Conservation (phyloP, 1,140 invertebrate genomes). For the Macrobrachium rosenbergii region DNA sequence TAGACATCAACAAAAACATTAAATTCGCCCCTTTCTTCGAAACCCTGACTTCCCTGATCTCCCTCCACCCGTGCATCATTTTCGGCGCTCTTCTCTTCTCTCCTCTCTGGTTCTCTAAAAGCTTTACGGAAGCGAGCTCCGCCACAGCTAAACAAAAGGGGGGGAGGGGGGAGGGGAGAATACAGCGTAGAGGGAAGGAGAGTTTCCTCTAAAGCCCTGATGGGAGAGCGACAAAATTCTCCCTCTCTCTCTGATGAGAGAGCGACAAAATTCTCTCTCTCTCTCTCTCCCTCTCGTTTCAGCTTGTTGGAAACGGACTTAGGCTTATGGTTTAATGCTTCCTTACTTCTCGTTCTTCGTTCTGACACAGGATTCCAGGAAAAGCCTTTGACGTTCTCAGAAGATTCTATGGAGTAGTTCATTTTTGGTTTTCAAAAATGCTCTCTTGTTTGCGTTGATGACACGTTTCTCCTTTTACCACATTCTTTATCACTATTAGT, state of each 20-base stretch:
- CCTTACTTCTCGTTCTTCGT: too few species aligned
- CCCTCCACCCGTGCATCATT: neutral
- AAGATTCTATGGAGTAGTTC: too few species aligned
- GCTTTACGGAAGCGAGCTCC: too few species aligned
- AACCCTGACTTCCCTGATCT: neutral
- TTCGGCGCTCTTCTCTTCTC: neutral
- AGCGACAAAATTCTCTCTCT: neutral
- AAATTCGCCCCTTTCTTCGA: neutral
- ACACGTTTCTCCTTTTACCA: too few species aligned
- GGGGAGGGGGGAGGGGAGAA: too few species aligned
- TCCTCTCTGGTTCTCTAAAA: neutral
- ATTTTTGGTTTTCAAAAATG: too few species aligned
- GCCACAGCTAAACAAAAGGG: too few species aligned
- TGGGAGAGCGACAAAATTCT: neutral
- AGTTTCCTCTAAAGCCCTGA: neutral
- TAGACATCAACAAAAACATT: neutral
- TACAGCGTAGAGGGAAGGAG: too few species aligned
- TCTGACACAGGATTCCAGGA: too few species aligned
- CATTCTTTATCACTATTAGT: too few species aligned
- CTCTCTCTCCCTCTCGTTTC: neutral
- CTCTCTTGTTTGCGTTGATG: too few species aligned
- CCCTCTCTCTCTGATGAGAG: neutral
- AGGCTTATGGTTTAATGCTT: neutral
- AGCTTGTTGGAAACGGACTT: neutral
- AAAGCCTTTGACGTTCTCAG: too few species aligned